These are phyloP conservation scores for Leptinotarsa defecta DNA, from an alignment of 1,140 invertebrate genomes.

Conservation along the genomic window DNA sequence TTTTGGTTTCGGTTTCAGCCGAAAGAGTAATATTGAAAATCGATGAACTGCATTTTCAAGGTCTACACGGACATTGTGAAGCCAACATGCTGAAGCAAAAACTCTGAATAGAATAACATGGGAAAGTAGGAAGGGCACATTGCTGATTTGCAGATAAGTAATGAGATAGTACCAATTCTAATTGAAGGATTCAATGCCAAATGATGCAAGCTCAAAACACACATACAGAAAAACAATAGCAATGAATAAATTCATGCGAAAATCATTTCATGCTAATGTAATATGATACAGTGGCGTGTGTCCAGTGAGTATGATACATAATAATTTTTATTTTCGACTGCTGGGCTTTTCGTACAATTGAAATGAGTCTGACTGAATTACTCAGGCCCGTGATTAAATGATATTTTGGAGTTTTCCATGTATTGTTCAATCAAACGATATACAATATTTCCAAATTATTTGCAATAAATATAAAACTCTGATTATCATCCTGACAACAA, in stretches of 20 bases:
- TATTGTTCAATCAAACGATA: too few relatives aligned
- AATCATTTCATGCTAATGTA: slow-evolving; percentile 32
- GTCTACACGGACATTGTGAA: not conserved
- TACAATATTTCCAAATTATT: too few relatives aligned
- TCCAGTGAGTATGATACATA: too few relatives aligned
- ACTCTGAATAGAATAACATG: slow-evolving; percentile 29
- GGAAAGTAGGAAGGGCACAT: slow-evolving; percentile 42
- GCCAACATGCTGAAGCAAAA: not conserved
- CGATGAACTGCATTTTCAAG: not conserved
- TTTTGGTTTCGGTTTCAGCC: too few relatives aligned
- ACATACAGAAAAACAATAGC: slow-evolving; percentile 35
- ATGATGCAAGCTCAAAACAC: slow-evolving; percentile 46
- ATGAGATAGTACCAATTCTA: slow-evolving; percentile 41
- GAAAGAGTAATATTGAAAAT: too few relatives aligned
- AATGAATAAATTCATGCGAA: slow-evolving; percentile 42
- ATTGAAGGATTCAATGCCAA: slow-evolving; percentile 50
- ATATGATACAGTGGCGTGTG: slow-evolving; percentile 46
- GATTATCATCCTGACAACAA: too few relatives aligned
- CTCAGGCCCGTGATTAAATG: too few relatives aligned
- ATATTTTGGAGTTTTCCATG: too few relatives aligned
- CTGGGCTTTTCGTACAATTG: too few relatives aligned
- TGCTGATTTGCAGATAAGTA: slow-evolving; percentile 44
- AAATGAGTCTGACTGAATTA: too few relatives aligned
- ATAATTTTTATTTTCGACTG: too few relatives aligned
- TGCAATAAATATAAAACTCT: too few relatives aligned